Conservation (phyloP, 1,140 invertebrate species). For the Sitobion miscanthi region DNA sequence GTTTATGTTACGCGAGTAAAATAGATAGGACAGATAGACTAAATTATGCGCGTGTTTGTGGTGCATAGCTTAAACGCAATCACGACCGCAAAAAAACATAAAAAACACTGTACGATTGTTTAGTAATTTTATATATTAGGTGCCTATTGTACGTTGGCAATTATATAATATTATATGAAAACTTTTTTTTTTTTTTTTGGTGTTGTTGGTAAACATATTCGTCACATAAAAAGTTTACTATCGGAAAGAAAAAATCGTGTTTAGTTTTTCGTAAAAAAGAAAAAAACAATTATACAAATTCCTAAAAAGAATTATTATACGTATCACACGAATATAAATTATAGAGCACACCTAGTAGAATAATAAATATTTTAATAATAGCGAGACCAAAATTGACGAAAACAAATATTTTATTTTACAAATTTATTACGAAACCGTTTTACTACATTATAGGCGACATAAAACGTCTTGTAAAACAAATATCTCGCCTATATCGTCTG, state of each 20-base stretch:
- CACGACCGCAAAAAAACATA: not conserved
- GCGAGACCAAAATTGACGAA: not conserved
- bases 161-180: not conserved
- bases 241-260: not conserved
- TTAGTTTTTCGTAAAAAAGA: not conserved
- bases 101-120: not conserved
- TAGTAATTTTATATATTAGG: not conserved
- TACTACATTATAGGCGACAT: not conserved
- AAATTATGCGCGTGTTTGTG: not conserved
- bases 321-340: not conserved
- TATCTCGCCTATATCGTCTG: not conserved
- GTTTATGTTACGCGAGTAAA: not conserved
- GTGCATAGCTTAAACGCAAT: not conserved
- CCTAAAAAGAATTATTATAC: not conserved
- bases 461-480: not conserved
- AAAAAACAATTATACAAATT: not conserved
- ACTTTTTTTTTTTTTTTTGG: not conserved
- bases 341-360: not conserved
- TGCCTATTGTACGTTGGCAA: too few species aligned
- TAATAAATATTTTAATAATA: not conserved
- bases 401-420: conserved; percentile 5
- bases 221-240: not conserved
- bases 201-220: not conserved
- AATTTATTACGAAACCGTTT: not conserved
- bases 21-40: conserved; percentile 6